phyloP scores from a whole-genome alignment of 2,797 vertebrate species.

The Garrulus glandarius region DNA sequence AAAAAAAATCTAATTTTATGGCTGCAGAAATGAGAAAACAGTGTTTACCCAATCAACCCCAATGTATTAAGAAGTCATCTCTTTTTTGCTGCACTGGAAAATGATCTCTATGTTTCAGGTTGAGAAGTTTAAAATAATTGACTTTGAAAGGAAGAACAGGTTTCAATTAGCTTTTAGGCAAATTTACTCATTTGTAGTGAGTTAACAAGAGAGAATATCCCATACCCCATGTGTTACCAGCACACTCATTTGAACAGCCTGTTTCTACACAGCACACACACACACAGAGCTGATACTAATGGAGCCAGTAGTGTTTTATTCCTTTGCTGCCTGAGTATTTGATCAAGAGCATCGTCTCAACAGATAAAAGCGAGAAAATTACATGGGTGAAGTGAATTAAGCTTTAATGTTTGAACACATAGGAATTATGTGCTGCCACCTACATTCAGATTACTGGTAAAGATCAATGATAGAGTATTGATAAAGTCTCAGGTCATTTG shows the following conservation, averaged over 20 bases:
- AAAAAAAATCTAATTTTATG: neutral
- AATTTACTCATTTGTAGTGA: neutral
- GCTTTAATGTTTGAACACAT: conserved; percentile 35
- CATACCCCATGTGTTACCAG: neutral
- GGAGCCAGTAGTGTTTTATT: neutral
- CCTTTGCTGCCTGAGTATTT: conserved; percentile 40
- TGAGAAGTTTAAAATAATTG: conserved; percentile 22
- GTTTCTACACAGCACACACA: neutral
- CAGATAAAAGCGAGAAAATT: conserved; percentile 48
- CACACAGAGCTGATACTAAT: neutral
- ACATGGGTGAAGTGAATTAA: conserved; percentile 36
- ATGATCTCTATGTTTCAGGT: neutral
- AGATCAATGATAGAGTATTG: conserved; percentile 44
- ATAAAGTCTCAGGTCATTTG: neutral
- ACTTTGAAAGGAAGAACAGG: neutral
- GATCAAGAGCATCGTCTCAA: conserved; percentile 38
- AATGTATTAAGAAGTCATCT: neutral
- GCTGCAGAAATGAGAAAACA: neutral
- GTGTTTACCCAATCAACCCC: neutral
- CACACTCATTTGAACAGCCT: neutral
- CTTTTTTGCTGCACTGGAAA: neutral
- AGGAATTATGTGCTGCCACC: neutral
- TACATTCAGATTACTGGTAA: neutral
- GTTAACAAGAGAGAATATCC: neutral
- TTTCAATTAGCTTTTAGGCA: conserved; percentile 12